Base-by-base conservation (phyloP, 2,113 vertebrate species). In the Dipodomys ordii region DNA sequence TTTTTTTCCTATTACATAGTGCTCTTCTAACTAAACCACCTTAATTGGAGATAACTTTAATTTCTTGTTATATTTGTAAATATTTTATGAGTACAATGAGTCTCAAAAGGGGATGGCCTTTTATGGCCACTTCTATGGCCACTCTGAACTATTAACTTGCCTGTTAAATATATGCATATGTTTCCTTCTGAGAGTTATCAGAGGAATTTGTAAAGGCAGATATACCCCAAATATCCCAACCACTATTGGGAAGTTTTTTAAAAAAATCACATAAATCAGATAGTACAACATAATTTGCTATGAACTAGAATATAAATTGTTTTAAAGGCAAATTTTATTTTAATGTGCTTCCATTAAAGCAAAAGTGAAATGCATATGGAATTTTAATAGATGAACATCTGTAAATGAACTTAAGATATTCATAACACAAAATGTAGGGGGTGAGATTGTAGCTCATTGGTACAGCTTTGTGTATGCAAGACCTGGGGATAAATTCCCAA, bases 331-430 rank as follows among this genome's bases (percentile, higher is more conserved):
- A 92, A 83, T 35, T 78, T 69, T 79, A 46, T 78, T 85, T 84
- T 49, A 53, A 16, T 60, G 62, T 79, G 67, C 44, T 94, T 71
- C 32, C 15, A 71, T 69, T 44, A 60, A 93, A 90, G 60, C 9
- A n/a, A 83, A 87, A 91, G 57, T 85, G 60, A 86, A 88, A 67
- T 27, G 10, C 49, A 85, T 32, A 81, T 2, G 35, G 3, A 88
- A 89, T 89, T 90, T 84, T 94, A 94, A 92, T 2, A 83, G 76
- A 82, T 11, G 86, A 83, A 23, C 15, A 10, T 88, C 32, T 74
- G 86, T 39, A 83, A 82, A 86, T 72, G 44, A 90, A 67, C 32
- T 44, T 44, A 87, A 77, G 57, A 69, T 3, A 46, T 16, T 27
- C 19, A 6, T 60, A 82, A 88, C 76, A 28, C 44, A 81, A 35